phyloP scores from a whole-genome alignment of 2,113 vertebrate species.

The Hippocampus guttulatus region DNA sequence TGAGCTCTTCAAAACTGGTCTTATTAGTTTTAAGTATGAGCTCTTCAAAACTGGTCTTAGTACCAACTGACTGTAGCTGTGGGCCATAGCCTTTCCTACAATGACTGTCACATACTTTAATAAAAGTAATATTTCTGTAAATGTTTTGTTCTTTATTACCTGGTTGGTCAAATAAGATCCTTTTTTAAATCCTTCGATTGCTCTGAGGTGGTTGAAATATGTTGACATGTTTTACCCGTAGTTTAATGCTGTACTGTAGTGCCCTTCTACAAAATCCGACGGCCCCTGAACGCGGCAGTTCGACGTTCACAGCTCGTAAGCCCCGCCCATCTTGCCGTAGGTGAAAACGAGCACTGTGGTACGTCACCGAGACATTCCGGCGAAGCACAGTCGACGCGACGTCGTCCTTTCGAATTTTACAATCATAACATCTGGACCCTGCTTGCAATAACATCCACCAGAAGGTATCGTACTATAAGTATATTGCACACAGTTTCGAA shows the following conservation, averaged over 20 bases:
- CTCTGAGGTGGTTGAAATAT: too few relatives aligned
- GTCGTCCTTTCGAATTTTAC: background rate
- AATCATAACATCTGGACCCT: background rate
- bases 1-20: slow-evolving; percentile 27
- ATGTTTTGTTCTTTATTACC: background rate
- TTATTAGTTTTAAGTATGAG: slow-evolving; percentile 65
- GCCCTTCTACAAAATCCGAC: slow-evolving; percentile 1
- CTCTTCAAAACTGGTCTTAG: slow-evolving; percentile 16
- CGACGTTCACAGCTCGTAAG: slow-evolving; percentile 32
- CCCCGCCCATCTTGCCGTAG: slow-evolving; percentile 5
- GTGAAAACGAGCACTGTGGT: slow-evolving; percentile 18
- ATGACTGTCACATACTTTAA: slow-evolving; percentile 22
- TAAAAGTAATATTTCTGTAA: slow-evolving; percentile 13
- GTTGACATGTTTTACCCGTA: too few relatives aligned
- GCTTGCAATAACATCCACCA: background rate
- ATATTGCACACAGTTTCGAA: background rate
- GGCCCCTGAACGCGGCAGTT: slow-evolving; percentile 35
- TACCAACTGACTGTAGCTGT: slow-evolving; percentile 12
- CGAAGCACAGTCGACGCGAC: background rate
- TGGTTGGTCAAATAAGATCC: background rate
- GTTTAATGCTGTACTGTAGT: too few relatives aligned
- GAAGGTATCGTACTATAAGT: background rate
- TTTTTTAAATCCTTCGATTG: too few relatives aligned
- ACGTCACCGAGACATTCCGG: slow-evolving; percentile 1
- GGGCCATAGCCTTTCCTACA: slow-evolving; percentile 10